Evolutionary conservation across 1,140 invertebrate genomes (phyloP).

Genomic region (Drosophila saltans): DNA sequence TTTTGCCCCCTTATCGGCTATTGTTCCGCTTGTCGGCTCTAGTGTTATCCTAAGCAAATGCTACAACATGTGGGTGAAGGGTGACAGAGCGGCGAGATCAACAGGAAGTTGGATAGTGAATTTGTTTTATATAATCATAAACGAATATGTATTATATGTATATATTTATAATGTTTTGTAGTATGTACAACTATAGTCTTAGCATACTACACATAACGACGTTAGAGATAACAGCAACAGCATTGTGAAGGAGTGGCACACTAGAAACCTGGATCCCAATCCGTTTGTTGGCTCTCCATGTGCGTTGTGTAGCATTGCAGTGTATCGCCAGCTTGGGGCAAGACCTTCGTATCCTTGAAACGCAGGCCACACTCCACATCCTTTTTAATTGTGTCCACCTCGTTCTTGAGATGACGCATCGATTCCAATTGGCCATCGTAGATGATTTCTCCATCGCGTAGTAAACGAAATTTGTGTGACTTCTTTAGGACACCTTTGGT

Average conservation of each 20-base stretch:
- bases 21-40: constrained; percentile 56
- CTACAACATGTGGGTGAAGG: constrained; percentile 75
- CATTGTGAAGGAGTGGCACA: not conserved
- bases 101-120: constrained; percentile 73
- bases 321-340: constrained; percentile 90
- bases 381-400: constrained; percentile 92
- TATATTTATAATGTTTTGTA: constrained; percentile 48
- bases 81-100: constrained; percentile 54
- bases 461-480: constrained; percentile 87
- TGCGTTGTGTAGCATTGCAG: constrained; percentile 90
- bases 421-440: constrained; percentile 90
- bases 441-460: constrained; percentile 89
- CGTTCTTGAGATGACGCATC: constrained; percentile 94
- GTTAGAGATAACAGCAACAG: constrained; percentile 39
- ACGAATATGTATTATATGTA: constrained; percentile 4
- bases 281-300: constrained; percentile 86
- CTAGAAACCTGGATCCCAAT: constrained; percentile 95
- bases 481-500: constrained; percentile 90
- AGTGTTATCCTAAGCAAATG: constrained; percentile 68
- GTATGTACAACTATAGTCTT: not conserved
- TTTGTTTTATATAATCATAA: constrained; percentile 71
- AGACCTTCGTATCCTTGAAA: constrained; percentile 87
- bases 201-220: constrained; percentile 38
- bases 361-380: constrained; percentile 94
- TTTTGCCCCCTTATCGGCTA: constrained; percentile 51